Percentiles rank a stretch among this genome's conserved stretches.
Conservation (phyloP, 2,888 invertebrate species). For the Seira ritae region DNA sequence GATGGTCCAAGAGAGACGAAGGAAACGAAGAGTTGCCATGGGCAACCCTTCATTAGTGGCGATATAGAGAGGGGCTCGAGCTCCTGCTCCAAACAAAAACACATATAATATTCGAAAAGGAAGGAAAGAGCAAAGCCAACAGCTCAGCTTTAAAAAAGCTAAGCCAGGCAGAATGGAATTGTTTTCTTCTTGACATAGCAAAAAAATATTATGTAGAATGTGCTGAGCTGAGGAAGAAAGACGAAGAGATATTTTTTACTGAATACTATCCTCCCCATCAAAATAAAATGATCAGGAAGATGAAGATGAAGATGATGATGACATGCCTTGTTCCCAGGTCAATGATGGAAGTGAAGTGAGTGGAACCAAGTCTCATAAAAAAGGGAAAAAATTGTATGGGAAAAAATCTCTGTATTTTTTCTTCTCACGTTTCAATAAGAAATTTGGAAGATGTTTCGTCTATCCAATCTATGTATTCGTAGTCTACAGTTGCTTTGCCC, state of each 20-base stretch:
- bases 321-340: neutral
- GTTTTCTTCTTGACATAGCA: conserved; percentile 61
- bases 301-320: neutral
- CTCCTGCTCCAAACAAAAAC: neutral
- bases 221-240: conserved; percentile 20
- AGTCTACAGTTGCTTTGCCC: no score
- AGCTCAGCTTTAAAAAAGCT: conserved; percentile 22
- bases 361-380: no score
- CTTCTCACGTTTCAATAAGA: no score
- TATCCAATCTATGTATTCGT: no score
- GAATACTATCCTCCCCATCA: conserved; percentile 21
- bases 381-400: no score
- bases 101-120: conserved; percentile 26
- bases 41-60: conserved; percentile 73
- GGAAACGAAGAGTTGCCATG: conserved; percentile 71
- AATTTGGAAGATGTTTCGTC: no score
- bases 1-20: conserved; percentile 41
- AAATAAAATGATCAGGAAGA: conserved; percentile 2
- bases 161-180: conserved; percentile 52
- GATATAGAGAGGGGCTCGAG: conserved; percentile 30
- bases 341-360: neutral
- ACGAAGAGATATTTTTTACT: conserved; percentile 16
- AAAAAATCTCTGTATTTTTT: no score
- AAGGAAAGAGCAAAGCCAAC: conserved; percentile 61
- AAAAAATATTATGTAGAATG: conserved; percentile 9